Evolutionary conservation across 2,888 invertebrate genomes (phyloP), one percentile per base, ranked within the genome.

Genomic region (Branchellion lobata): DNA sequence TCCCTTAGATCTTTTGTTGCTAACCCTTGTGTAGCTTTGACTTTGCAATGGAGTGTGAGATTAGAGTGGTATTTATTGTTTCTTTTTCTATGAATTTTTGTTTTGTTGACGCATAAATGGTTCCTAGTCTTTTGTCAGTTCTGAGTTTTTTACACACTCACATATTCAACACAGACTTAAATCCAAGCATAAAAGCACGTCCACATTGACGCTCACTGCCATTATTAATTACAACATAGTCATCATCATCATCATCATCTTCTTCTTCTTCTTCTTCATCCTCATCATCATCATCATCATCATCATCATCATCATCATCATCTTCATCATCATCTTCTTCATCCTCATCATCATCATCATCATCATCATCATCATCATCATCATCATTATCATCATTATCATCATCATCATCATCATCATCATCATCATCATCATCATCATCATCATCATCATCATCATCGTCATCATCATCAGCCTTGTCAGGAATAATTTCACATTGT

Each of bases 281-380:
- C 29, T 47, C 65, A 78, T 33, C 33, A 31, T 68, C 18, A 78
- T 78, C 36, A 78, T 65, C 14, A 34, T 68, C 61, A 77, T 77
- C 33, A 33, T 65, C 8, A 34, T 65, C 33, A 33, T 27, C 61
- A 33, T 34, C 33, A 61, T 34, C 33, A 53, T 53, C 8, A 76
- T 18, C 57, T 57, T 53, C 75, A 47, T 2, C 14, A 24, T 27
- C 76, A 29, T 57, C 53, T 57, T 76, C 57, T 57, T 57, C 29
- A 57, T 27, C 18, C n/a, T 33, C 78, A 36, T 47, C 78, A 40
- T 61, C 78, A 68, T 36, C 78, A 36, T 78, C 68, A n/a, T 18
- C 78, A 36, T 24, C 33, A 68, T 47, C 65, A 78, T 33, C 33
- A 31, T 68, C 18, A 78, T 78, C 36, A 78, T 65, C 14, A 34